phyloP scores from a whole-genome alignment of 2,797 vertebrate genomes.

The Galago senegalensis region DNA sequence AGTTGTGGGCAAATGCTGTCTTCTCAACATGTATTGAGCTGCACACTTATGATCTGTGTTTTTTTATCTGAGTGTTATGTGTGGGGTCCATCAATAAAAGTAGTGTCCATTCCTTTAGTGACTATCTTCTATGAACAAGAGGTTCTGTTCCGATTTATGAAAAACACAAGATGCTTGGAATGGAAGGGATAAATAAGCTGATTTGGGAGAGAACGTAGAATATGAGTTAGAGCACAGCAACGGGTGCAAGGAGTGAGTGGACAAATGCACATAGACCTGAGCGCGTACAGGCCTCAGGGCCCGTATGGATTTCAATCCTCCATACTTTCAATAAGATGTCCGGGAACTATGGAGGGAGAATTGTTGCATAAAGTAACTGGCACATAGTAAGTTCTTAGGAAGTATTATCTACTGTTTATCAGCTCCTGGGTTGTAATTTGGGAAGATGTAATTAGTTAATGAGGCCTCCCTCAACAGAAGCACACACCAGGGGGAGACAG shows the following conservation, averaged over 20 bases:
- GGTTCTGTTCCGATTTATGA: background rate
- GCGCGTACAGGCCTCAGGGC: fast-evolving
- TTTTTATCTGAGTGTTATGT: background rate
- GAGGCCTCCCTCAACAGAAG: background rate
- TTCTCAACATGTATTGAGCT: background rate
- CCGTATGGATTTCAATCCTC: background rate
- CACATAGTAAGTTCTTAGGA: background rate
- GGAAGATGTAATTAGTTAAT: background rate
- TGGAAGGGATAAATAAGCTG: background rate
- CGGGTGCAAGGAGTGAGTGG: background rate
- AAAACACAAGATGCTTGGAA: background rate
- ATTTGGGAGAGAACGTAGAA: background rate
- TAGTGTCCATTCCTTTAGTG: background rate
- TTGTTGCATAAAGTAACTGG: background rate
- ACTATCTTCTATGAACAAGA: background rate
- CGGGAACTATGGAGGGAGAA: background rate
- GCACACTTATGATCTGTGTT: background rate
- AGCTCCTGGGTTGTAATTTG: background rate
- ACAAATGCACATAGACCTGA: background rate
- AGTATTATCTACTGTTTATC: background rate
- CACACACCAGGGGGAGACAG: background rate
- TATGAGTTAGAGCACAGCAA: background rate
- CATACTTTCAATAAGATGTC: background rate
- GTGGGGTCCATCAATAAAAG: background rate
- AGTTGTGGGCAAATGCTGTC: background rate